Percentiles rank a stretch among this genome's conserved stretches.
Evolutionary conservation across 2,113 vertebrate species (phyloP).

Genomic region (Lagopus muta): DNA sequence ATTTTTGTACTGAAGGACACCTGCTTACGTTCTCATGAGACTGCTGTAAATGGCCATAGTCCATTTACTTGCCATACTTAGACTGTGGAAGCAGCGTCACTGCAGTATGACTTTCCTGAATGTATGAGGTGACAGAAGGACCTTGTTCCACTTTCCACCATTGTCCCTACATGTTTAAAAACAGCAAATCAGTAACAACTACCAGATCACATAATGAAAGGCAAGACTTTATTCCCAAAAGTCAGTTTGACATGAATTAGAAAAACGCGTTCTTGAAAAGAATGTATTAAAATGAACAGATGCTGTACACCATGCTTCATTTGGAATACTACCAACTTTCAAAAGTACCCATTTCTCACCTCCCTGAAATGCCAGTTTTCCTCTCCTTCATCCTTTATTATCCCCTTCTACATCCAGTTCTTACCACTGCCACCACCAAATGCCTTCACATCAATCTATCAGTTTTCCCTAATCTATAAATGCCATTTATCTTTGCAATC

Average conservation of each 20-base stretch:
- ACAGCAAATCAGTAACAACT: not conserved
- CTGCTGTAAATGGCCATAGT: not conserved
- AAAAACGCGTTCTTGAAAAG: not conserved
- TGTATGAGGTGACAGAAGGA: not conserved
- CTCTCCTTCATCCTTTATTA: not conserved
- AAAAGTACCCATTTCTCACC: not conserved
- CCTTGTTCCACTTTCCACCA: not conserved
- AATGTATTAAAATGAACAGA: not conserved
- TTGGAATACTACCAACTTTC: not conserved
- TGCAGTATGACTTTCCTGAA: not conserved
- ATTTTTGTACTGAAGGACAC: not conserved
- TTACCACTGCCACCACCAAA: not conserved
- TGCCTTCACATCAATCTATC: not conserved
- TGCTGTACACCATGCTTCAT: not conserved
- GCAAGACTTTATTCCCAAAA: not conserved
- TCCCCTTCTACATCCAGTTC: not conserved
- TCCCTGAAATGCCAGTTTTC: not conserved
- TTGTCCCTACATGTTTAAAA: not conserved
- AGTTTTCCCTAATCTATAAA: not conserved
- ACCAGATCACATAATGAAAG: not conserved
- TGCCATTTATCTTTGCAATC: not conserved
- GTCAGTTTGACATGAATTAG: not conserved
- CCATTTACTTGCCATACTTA: not conserved
- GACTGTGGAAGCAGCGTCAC: not conserved
- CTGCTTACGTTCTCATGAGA: not conserved